phyloP scores from a whole-genome alignment of 2,888 invertebrate species.

The Latrodectus elegans region DNA sequence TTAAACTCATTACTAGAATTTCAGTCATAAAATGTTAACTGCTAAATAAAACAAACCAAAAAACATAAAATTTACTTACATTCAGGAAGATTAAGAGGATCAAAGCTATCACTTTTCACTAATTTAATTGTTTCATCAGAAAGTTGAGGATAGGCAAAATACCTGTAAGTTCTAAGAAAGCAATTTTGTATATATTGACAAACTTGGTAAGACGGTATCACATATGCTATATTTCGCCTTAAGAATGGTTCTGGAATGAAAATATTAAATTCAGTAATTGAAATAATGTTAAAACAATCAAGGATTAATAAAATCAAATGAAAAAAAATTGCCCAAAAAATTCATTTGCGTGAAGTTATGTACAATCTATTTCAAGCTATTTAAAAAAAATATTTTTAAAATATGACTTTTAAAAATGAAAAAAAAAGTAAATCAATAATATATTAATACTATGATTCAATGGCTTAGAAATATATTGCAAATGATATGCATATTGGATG shows the following conservation, averaged over 20 bases:
- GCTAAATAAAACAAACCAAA: too few species aligned
- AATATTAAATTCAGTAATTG: background rate
- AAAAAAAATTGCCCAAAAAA: background rate
- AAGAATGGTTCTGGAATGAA: constrained; percentile 52
- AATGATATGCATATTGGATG: too few species aligned
- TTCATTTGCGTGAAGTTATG: background rate
- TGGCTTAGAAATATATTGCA: too few species aligned
- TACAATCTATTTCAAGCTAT: too few species aligned
- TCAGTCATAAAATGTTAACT: too few species aligned
- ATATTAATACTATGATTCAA: too few species aligned
- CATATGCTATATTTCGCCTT: constrained; percentile 76
- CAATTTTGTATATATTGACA: constrained; percentile 77
- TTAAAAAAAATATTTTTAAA: too few species aligned
- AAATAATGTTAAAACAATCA: background rate
- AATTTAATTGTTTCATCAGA: constrained; percentile 73
- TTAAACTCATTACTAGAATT: too few species aligned
- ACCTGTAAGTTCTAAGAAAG: constrained; percentile 76
- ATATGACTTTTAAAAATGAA: too few species aligned
- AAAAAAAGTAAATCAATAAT: too few species aligned
- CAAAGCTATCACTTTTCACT: constrained; percentile 22
- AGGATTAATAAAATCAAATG: background rate
- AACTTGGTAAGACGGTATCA: constrained; percentile 75
- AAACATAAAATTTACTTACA: constrained; percentile 38
- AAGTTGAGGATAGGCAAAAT: constrained; percentile 77
- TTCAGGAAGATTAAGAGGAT: constrained; percentile 24